Evolutionary conservation across 2,113 vertebrate species (phyloP), one percentile per base, ranked within the genome.

Genomic region (Phocoena sinus): DNA sequence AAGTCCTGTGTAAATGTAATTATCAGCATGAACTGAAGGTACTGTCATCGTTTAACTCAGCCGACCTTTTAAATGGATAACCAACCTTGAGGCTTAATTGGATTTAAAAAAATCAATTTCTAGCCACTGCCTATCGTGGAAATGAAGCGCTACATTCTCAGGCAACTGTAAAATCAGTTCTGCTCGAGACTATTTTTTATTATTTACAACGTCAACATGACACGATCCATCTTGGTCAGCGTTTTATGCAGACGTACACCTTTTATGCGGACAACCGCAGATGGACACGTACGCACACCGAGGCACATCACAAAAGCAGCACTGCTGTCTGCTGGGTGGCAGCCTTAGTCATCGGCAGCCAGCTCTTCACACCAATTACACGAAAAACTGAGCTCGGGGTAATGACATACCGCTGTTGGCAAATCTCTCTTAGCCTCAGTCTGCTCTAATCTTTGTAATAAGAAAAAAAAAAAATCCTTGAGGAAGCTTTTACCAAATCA

Each of bases 31-130:
- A 96, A 96, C 95, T 44, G 26, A 95, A 96, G 97, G 97, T 44
- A 71, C 95, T 84, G 92, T 96, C 97, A 92, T 93, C 96, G 84
- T 80, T 96, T 97, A 98, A 96, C 97, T 97, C 94, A 77, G 94
- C 92, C 70, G 90, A 97, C 96, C 97, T 98, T 96, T 97, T 97
- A 96, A 97, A 98, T 96, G 98, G 97, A 97, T 97, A 96, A 98
- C 98, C 97, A 97, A 97, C 97, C 98, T 97, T 97, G 97, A 98
- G 96, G 96, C 97, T 96, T 98, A 98, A 98, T 96, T 97, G 97
- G 96, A 98, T 98, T 97, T 89, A 53, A 70, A 95, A 97, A 98
- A 96, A 98, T 98, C 98, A 95, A 96, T 98, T 97, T 96, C 94
- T 95, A 90, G 95, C 80, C 96, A 94, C 94, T 65, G 76, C 94